Evolutionary conservation across 2,888 invertebrate genomes (phyloP).

Genomic region (Xylocampa areola): DNA sequence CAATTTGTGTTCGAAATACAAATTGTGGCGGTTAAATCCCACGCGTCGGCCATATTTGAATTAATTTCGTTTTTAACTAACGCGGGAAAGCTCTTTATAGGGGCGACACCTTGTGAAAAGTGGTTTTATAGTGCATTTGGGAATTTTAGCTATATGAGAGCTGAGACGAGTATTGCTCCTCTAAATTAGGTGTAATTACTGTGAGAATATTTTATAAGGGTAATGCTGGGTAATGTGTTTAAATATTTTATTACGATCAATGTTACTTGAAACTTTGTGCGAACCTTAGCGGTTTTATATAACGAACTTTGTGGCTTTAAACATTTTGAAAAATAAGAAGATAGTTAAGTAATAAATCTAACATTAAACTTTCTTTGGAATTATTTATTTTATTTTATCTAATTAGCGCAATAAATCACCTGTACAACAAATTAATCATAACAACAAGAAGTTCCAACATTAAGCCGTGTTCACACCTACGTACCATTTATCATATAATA

Average conservation of each 20-base stretch:
- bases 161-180: slow-evolving; percentile 53
- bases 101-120: slow-evolving; percentile 72
- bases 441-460: slow-evolving; percentile 42
- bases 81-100: slow-evolving; percentile 76
- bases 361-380: too few relatives aligned
- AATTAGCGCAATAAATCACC: slow-evolving; percentile 2
- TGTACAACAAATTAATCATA: slow-evolving; percentile 36
- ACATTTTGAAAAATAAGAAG: too few relatives aligned
- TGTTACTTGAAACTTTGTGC: slow-evolving; percentile 19
- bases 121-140: slow-evolving; percentile 70
- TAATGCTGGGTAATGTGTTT: slow-evolving; percentile 39
- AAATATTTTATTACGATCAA: slow-evolving; percentile 30
- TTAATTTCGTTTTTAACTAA: slow-evolving; percentile 81
- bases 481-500: slow-evolving; percentile 51
- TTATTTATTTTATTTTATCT: too few relatives aligned
- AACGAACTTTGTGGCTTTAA: neutral
- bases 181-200: slow-evolving; percentile 60
- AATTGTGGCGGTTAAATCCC: slow-evolving; percentile 81
- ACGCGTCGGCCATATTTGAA: slow-evolving; percentile 79
- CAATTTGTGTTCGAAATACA: slow-evolving; percentile 82
- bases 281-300: slow-evolving; percentile 3
- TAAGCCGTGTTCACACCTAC: slow-evolving; percentile 44
- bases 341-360: too few relatives aligned
- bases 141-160: slow-evolving; percentile 58
- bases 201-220: slow-evolving; percentile 58